Evolutionary conservation across 2,888 invertebrate genomes (phyloP), one percentile per base, ranked within the genome.

Genomic region (Pterostichus niger): DNA sequence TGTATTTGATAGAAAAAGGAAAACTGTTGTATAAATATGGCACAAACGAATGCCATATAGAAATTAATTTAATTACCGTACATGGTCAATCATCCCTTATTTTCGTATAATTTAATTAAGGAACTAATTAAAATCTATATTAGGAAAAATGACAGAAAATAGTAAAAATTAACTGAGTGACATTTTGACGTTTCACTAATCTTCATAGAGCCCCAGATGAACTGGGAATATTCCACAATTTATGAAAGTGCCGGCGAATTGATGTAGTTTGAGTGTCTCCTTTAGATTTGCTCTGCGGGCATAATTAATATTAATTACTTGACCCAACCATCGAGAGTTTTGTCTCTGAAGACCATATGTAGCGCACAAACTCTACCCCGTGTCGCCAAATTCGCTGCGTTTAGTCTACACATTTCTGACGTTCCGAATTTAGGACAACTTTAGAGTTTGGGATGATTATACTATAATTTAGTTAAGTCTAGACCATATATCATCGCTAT

Each of bases 101-200:
- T 24, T 24, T 24, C 1, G 24, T 24, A 2, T 24, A 3, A 24
- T 24, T 24, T 24, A 24, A 40, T 35, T 35, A 35, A 40, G 11
- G 64, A 64, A 1, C 13, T 35, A 35, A 64, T 64, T 33, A 64
- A 64, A 64, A 13, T 31, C 6, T 33, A n/a, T 13, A 64, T 64
- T 33, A 64, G 35, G 64, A 64, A 64, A 64, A 64, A 64, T 64
- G 64, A n/a, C n/a, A n/a, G 11, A 64, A 64, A 64, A 64, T 64
- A 64, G 64, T 33, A 33, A 33, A 64, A 64, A 40, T 6, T 1
- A 40, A 40, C 2, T 64, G 64, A 64, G 33, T 35, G 64, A 35
- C 64, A 64, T 11, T 33, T 24, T 59, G 64, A 64, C 35, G 33
- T 64, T 64, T 35, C 59, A 64, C 64, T 64, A 13, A 35, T 64